Base-by-base conservation (phyloP, 2,797 vertebrate genomes). In the Pelobates cultripes region DNA sequence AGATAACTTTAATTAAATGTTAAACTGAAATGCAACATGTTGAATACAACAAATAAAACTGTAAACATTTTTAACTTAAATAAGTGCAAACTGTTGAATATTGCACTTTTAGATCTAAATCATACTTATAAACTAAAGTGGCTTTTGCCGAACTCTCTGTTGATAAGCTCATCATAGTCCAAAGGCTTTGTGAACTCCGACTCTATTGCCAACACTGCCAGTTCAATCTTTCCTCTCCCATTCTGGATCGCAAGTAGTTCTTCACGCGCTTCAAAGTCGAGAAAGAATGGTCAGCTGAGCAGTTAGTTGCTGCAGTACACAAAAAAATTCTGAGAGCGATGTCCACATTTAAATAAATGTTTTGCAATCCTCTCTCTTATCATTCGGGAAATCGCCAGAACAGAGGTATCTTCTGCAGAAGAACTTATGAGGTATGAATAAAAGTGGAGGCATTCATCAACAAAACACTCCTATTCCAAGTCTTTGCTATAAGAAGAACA, bases 151-250 rank as follows among this genome's bases (percentile, higher is more conserved):
- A 15, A 63, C 60, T 63, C 60, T 12, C 60, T 63, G 64, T 67
- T 67, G 64, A 67, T 67, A 67, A 67, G 3, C 64, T 67, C 3
- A 67, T 67, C 40, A 4, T 63, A 63, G 60, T 10, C 7, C 60
- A 63, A 63, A 10, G 43, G 15, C 7, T 7, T 72, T 72, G 43
- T 51, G n/a, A 72, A 1, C 4, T 51, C 3, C 9, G 70, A 72
- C 17, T 72, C 70, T 7, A 51, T 72, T 47, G 44, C 45, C n/a
- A 72, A 28, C 45, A 72, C 41, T 7, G 44, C 70, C 43, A 71
- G 45, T 71, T 71, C 13, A 71, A 4, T 47, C 44, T 3, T 47
- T 71, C 44, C 15, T 71, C 13, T 3, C n/a, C 13, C 70, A 71
- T 71, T 17, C 13, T 47, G 44, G 70, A 3, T 40, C 70, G 14